Conservation (phyloP, 2,888 invertebrate species). For the Drosophila formosana region DNA sequence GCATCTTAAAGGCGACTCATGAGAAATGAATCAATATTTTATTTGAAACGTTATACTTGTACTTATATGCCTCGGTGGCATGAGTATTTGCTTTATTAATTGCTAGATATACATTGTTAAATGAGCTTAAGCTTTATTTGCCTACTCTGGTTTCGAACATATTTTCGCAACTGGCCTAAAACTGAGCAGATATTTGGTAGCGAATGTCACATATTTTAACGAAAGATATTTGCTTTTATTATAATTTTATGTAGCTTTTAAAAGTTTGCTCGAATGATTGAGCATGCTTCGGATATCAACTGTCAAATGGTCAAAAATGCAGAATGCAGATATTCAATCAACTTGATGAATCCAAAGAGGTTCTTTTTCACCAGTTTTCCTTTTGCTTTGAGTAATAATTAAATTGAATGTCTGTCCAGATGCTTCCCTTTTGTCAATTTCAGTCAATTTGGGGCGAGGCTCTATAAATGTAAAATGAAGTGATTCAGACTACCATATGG, state of each 20-base stretch:
- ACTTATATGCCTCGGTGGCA: neutral
- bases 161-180: neutral
- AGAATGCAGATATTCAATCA: neutral
- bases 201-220: neutral
- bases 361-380: neutral
- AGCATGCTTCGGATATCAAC: neutral
- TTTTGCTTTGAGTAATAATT: slow-evolving; percentile 17
- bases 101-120: slow-evolving; percentile 7
- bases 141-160: neutral
- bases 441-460: slow-evolving; percentile 23
- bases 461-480: slow-evolving; percentile 46
- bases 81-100: slow-evolving; percentile 40
- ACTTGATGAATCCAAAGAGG: neutral
- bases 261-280: slow-evolving; percentile 10
- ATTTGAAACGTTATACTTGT: slow-evolving; percentile 12
- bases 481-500: slow-evolving; percentile 53
- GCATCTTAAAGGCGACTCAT: slow-evolving; percentile 19
- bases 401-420: slow-evolving; percentile 22
- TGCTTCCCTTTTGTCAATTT: slow-evolving; percentile 14
- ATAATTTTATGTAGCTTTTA: neutral
- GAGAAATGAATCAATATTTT: slow-evolving; percentile 42
- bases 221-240: neutral
- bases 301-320: neutral
- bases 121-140: neutral
- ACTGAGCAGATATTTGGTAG: neutral